These are phyloP conservation scores for Boulengeromyrus knoepffleri DNA, from an alignment of 2,113 vertebrate genomes.

Conservation along the genomic window DNA sequence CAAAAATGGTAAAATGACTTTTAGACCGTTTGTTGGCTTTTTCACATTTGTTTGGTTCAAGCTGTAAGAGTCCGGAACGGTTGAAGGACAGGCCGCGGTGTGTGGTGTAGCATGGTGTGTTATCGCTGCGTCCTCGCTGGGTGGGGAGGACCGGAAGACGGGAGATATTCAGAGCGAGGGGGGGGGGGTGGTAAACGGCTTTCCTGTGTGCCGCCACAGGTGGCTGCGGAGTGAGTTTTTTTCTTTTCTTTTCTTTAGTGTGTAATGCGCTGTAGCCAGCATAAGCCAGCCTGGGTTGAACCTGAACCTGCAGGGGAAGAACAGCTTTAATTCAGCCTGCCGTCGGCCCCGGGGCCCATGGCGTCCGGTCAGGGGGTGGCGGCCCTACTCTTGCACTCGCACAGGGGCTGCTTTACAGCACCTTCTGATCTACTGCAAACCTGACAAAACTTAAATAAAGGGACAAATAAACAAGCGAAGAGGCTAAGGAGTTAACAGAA, in stretches of 20 bases:
- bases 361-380: neutral
- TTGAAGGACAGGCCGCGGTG: neutral
- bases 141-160: slow-evolving; percentile 2
- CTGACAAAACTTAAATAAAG: neutral
- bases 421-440: neutral
- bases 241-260: neutral
- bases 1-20: neutral
- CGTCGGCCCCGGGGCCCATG: neutral
- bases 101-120: neutral
- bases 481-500: neutral
- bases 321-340: neutral
- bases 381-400: neutral
- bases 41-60: neutral
- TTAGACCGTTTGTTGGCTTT: neutral
- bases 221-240: neutral
- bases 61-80: neutral
- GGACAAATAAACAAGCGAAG: neutral
- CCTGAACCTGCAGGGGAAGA: neutral
- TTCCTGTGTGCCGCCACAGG: slow-evolving; percentile 16
- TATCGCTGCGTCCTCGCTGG: neutral
- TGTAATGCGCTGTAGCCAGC: neutral
- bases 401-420: neutral
- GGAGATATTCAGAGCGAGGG: neutral
- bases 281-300: neutral
- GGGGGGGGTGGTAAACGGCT: neutral